Base-by-base conservation (phyloP, 1,140 invertebrate species). In the Agrilus planipennis region DNA sequence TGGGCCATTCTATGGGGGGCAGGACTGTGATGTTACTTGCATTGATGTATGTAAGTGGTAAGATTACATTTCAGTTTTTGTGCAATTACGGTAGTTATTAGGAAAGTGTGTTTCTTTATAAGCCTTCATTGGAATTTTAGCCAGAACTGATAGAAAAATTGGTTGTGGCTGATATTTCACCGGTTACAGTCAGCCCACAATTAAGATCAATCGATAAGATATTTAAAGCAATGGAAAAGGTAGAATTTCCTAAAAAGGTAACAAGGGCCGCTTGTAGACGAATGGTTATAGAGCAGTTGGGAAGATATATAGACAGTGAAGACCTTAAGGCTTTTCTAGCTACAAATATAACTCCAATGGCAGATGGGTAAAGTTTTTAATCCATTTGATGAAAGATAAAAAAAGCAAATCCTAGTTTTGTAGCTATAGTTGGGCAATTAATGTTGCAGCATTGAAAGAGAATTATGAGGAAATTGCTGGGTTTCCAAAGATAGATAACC, bases 1-100 rank as follows among this genome's bases (percentile, higher is more conserved):
- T 95, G 45, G 90, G 90, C 0, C 89, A 94, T 54, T 89, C 87
- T 42, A 91, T 94, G 83, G 90, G 90, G 12, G 91, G 89, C 11
- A 76, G 85, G 39, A 68, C 80, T 2, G 77, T 79, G 29, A 93
- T 94, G 87, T 69, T 70, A 18, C 67, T 81, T 17, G 79, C 89
- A 22, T 60, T 92, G 10, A 69, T 63, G 51, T 69, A 55, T 40
- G 52, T 55, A 53, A 22, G 69, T 7, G 6, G 7, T 14, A 17
- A 9, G 7, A 9, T 12, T 9, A 12, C 23, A 9, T 27, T 9
- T 27, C 23, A 7, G 12, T 27, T 27, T 7, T 12, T 27, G 23
- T 9, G 12, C n/a, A n/a, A n/a, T n/a, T n/a, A n/a, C n/a, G n/a
- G n/a, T n/a, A n/a, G n/a, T n/a, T 25, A 25, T 25, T n/a, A n/a